Percentiles rank a stretch among this genome's conserved stretches.
These are phyloP conservation scores for Macaria liturata DNA, from an alignment of 2,888 invertebrate species.

Conservation along the genomic window DNA sequence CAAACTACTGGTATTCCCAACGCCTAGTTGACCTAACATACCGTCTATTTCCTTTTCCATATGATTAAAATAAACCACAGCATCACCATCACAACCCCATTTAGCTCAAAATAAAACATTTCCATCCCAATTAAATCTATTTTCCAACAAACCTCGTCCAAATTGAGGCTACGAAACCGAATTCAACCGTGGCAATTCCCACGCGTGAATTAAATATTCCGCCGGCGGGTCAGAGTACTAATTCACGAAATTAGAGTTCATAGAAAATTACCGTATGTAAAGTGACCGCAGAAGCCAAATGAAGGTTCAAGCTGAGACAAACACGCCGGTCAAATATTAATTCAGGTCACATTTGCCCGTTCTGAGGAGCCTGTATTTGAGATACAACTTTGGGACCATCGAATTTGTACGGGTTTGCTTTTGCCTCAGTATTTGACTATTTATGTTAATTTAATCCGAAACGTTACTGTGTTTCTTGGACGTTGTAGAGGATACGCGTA, in stretches of 20 bases:
- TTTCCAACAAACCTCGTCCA: constrained; percentile 13
- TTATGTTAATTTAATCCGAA: constrained; percentile 74
- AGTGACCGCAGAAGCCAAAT: constrained; percentile 58
- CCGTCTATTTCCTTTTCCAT: too few relatives aligned
- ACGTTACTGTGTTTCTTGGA: constrained; percentile 35
- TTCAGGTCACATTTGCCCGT: constrained; percentile 76
- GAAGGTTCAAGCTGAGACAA: constrained; percentile 62
- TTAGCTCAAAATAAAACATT: constrained; percentile 5
- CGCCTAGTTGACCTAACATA: too few relatives aligned
- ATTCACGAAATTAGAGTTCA: constrained; percentile 62
- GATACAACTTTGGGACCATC: constrained; percentile 76
- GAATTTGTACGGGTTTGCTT: constrained; percentile 74
- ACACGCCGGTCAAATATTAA: constrained; percentile 74
- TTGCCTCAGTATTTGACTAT: constrained; percentile 70
- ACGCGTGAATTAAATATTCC: constrained; percentile 52
- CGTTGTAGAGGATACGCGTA: too few relatives aligned
- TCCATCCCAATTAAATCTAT: constrained; percentile 1
- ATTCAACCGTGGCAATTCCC: constrained; percentile 43
- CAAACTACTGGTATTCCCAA: too few relatives aligned
- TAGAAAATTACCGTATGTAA: constrained; percentile 62
- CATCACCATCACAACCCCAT: too few relatives aligned
- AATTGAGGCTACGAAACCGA: constrained; percentile 36
- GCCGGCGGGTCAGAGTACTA: constrained; percentile 53
- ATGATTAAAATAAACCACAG: too few relatives aligned
- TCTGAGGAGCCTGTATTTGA: constrained; percentile 68